Conservation (phyloP, 2,113 vertebrate genomes). For the Ciconia maguari region DNA sequence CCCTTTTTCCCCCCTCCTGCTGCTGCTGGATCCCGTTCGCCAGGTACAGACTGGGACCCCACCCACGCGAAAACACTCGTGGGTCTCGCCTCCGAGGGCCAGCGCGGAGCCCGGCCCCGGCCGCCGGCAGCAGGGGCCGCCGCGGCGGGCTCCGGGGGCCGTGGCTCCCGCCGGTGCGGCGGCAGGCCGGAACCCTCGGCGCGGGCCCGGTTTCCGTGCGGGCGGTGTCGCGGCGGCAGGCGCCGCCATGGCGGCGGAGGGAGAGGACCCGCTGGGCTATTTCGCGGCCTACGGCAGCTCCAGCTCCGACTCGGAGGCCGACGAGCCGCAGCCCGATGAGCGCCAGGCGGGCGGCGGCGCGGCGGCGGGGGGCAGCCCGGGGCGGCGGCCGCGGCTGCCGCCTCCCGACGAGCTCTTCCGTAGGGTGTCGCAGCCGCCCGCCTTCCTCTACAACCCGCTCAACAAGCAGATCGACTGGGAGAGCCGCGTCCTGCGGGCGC, state of each 20-base stretch:
- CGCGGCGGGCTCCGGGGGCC: neutral
- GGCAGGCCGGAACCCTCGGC: neutral
- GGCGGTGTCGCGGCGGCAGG: constrained; percentile 16
- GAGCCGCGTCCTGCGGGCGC: constrained; percentile 84
- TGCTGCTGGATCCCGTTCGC: fast-evolving
- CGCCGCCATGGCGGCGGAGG: constrained; percentile 76
- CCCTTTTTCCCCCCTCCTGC: neutral
- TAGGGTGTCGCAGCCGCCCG: constrained; percentile 86
- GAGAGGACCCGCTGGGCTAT: constrained; percentile 82
- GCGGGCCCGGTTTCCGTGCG: constrained; percentile 4
- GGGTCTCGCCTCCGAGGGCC: neutral
- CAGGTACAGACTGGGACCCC: fast-evolving
- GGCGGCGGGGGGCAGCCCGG: neutral
- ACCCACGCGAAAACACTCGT: fast-evolving
- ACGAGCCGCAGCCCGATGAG: constrained; percentile 43
- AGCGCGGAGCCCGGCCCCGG: neutral
- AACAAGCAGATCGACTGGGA: constrained; percentile 96
- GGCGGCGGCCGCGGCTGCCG: constrained; percentile 67
- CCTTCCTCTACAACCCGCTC: constrained; percentile 91
- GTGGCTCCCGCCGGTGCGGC: neutral
- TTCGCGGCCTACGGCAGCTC: constrained; percentile 87
- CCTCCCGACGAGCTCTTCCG: constrained; percentile 88
- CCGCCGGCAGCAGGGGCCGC: too few species aligned
- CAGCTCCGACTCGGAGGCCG: constrained; percentile 58
- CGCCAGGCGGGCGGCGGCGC: neutral